Evolutionary conservation across 2,888 invertebrate species (phyloP), one percentile per base, ranked within the genome.

Genomic region (Bombylius major): DNA sequence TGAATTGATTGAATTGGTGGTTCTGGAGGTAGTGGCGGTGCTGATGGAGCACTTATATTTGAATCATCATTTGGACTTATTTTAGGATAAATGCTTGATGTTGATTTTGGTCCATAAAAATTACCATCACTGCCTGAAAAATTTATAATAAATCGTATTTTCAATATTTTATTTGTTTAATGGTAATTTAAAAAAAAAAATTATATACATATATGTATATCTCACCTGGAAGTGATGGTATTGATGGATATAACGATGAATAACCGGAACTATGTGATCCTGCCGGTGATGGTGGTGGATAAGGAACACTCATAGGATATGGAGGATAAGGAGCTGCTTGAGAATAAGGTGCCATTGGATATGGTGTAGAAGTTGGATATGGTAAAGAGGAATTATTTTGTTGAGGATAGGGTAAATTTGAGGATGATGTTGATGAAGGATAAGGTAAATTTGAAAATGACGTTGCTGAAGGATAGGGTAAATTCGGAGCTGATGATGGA

Each of bases 1-100:
- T 71, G 69, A n/a, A 71, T 63, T 32, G 69, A 65, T 50, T 69
- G 63, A 42, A 70, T 72, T n/a, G 69, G 65, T 55, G 71, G 60
- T 59, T 71, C 71, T 31, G 67, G 63, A 5, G 69, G 57, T 33
- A 11, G 67, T 65, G 4, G 69, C 9, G 14, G 70, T 6, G 55
- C 60, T 0, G 65, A 60, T 36, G 71, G 70, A 4, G 66, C 63
- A 54, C 54, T 47, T 47, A 63, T 54, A 14, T 65, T 67, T 8
- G 67, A 62, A 57, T 65, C 65, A 7, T 68, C 64, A 1, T 61
- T 62, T 9, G 64, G 64, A 36, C 67, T 61, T 23, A 64, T 50
- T 6, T 52, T 59, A 42, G 65, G 65, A 51, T 65, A 65, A 34
- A 62, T 47, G 44, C 50, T 55, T n/a, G 45, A 45, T 14, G 23